Evolutionary conservation across 2,113 vertebrate species (phyloP).

Genomic region (Piaya cayana): DNA sequence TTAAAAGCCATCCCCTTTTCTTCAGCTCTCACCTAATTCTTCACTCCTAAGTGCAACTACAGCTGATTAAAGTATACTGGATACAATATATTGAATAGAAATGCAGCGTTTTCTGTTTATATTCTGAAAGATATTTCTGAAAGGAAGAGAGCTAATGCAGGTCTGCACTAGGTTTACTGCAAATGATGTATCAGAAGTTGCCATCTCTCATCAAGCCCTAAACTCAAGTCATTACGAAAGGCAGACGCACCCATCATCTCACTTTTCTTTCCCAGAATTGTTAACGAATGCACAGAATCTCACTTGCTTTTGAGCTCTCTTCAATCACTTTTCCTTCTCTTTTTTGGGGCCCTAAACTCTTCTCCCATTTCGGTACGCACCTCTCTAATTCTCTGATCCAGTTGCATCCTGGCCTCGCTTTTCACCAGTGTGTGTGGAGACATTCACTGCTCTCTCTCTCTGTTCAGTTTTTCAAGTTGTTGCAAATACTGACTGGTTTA

Average conservation of each 20-base stretch:
- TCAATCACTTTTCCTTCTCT: background rate
- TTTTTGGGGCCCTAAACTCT: background rate
- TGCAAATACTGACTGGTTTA: background rate
- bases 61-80: background rate
- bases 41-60: background rate
- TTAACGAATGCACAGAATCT: background rate
- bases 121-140: background rate
- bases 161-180: background rate
- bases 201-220: background rate
- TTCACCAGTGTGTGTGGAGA: rapidly evolving
- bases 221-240: background rate
- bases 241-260: background rate
- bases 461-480: background rate
- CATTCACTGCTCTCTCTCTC: background rate
- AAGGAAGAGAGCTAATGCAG: background rate
- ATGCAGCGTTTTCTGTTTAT: background rate
- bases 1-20: background rate
- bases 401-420: background rate
- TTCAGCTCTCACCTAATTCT: background rate
- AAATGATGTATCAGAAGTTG: background rate
- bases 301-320: background rate
- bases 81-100: background rate
- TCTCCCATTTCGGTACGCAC: rapidly evolving
- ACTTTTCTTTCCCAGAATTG: background rate
- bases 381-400: background rate